Base-by-base conservation (phyloP, 1,140 invertebrate species). In the Hydropsyche tenuis region DNA sequence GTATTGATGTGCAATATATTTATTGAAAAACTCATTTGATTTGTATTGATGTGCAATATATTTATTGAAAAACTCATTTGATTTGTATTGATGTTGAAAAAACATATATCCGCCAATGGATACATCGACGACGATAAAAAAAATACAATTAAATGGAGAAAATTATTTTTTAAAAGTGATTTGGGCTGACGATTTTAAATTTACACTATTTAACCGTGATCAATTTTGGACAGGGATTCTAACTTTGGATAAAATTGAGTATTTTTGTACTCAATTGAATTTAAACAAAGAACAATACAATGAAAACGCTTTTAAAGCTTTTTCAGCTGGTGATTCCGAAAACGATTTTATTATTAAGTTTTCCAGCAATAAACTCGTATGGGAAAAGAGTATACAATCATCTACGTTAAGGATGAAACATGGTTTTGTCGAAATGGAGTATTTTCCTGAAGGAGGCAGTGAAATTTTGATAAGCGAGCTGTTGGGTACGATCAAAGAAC, bases 251-350 rank as follows among this genome's bases (percentile, higher is more conserved):
- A 74, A 69, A n/a, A 68, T 74, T 22, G 27, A 53, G n/a, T 48
- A 69, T 62, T 77, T 69, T 63, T 72, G 66, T 48, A 63, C 60
- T 3, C 56, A 23, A 37, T 27, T 77, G 45, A 23, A 56, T 25
- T 14, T 77, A 14, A 48, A 45, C 11, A 51, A 64, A 69, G 73
- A 77, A 23, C 30, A 74, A 37, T 77, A 77, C 62, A 14, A 69
- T 7, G 63, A 56, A 42, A 72, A 72, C 27, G 63, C 63, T 14
- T 74, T 51, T 37, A 72, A 43, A 30, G 72, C 65, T 5, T n/a
- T 77, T 18, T 27, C 68, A 1, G 42, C 25, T 25, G 48, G 69
- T 18, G 12, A 18, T n/a, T 7, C 20, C 6, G n/a, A n/a, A 11
- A 48, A 53, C 16, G 51, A 68, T 12, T 77, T 62, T 22, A n/a